Percentiles rank a stretch among this genome's conserved stretches.
phyloP scores from a whole-genome alignment of 1,140 invertebrate genomes.

The Drosophila erecta region DNA sequence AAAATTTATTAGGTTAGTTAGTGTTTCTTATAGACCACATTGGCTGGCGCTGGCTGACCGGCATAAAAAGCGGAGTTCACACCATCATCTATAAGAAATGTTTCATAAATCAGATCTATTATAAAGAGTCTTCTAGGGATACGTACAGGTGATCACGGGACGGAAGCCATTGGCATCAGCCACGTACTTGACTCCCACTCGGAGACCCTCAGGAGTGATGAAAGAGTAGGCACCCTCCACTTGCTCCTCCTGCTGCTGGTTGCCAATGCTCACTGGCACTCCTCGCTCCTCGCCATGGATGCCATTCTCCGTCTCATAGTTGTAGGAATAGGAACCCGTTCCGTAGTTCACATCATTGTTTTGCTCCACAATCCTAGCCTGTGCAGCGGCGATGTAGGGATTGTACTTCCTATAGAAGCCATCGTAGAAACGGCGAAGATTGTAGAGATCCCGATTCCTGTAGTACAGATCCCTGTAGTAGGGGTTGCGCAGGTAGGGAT shows the following conservation, averaged over 20 bases:
- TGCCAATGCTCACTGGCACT: conserved; percentile 79
- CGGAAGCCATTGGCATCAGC: conserved; percentile 79
- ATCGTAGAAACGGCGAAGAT: conserved; percentile 73
- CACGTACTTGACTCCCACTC: conserved; percentile 70
- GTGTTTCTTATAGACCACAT: conserved; percentile 63
- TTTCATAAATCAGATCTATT: neutral
- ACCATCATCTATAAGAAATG: conserved; percentile 61
- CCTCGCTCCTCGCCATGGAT: conserved; percentile 86
- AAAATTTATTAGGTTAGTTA: conserved; percentile 34
- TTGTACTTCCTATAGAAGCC: conserved; percentile 77
- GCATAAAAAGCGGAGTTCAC: conserved; percentile 68
- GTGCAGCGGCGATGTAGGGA: conserved; percentile 59
- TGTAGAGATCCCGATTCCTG: conserved; percentile 73
- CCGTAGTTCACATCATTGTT: conserved; percentile 51
- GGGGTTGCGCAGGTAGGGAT: conserved; percentile 61
- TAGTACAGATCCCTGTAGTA: conserved; percentile 70
- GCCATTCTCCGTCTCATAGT: conserved; percentile 86
- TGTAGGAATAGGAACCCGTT: conserved; percentile 60
- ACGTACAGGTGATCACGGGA: conserved; percentile 76
- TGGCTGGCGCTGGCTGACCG: conserved; percentile 62
- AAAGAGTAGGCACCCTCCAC: conserved; percentile 76
- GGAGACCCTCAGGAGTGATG: conserved; percentile 73
- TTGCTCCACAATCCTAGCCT: conserved; percentile 66
- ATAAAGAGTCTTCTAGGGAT: neutral
- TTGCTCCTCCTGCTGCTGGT: conserved; percentile 65